Conservation (phyloP, 2,888 invertebrate genomes). For the Xestia rhomboidea region DNA sequence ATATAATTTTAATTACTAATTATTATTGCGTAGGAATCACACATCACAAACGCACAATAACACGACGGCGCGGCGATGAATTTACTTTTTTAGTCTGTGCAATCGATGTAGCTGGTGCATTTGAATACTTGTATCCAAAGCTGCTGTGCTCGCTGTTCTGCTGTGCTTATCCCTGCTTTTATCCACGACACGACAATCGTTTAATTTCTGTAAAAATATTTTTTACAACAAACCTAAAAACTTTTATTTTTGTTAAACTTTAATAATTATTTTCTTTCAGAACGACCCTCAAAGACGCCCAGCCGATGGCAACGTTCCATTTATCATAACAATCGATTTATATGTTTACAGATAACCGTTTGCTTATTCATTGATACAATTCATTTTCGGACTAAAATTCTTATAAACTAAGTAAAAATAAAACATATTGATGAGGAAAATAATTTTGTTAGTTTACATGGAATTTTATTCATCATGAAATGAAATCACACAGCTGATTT, state of each 20-base stretch:
- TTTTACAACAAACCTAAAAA: not conserved
- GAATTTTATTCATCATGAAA: not conserved
- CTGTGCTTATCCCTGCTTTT: not conserved
- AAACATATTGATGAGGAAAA: accelerated
- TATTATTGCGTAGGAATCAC: constrained; percentile 45
- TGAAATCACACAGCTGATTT: constrained; percentile 57
- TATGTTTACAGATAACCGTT: not conserved
- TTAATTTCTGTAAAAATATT: not conserved
- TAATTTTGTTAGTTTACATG: not conserved
- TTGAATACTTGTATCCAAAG: constrained; percentile 35
- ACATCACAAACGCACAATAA: constrained; percentile 62
- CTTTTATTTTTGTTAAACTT: not conserved
- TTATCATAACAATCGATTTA: constrained; percentile 2
- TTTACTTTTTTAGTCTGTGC: constrained; percentile 55
- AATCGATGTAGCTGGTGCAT: constrained; percentile 23
- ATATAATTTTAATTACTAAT: constrained; percentile 43
- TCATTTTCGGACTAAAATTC: not conserved
- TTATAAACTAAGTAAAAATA: accelerated
- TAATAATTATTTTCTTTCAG: not conserved
- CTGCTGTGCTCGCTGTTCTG: no score
- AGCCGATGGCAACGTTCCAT: constrained; percentile 25
- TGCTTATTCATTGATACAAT: not conserved
- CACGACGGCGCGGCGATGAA: constrained; percentile 58
- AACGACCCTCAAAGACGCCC: constrained; percentile 44
- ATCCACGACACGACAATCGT: not conserved